These are phyloP conservation scores for Monopis laevigella DNA, from an alignment of 2,888 invertebrate species.

Conservation along the genomic window DNA sequence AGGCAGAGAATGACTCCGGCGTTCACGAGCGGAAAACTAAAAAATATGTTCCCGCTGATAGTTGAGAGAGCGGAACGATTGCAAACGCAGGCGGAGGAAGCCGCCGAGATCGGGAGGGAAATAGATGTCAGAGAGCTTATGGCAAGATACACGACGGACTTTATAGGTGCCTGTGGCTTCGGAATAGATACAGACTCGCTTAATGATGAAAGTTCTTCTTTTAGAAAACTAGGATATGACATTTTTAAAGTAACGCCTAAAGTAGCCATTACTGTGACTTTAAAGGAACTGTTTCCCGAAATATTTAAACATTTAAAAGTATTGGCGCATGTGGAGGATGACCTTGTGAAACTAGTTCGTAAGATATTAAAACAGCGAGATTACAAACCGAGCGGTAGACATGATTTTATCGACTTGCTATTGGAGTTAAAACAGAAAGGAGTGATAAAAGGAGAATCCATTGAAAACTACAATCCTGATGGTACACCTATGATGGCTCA, in stretches of 20 bases:
- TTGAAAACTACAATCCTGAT: conserved; percentile 29
- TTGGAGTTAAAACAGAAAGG: conserved; percentile 34
- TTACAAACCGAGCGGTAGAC: conserved; percentile 33
- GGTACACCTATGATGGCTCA: conserved; percentile 26
- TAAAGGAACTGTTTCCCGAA: conserved; percentile 33
- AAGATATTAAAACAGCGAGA: conserved; percentile 34
- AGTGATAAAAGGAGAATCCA: conserved; percentile 30
- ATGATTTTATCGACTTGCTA: conserved; percentile 39
- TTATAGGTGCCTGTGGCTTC: conserved; percentile 42
- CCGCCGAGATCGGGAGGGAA: conserved; percentile 23
- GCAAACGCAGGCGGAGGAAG: conserved; percentile 26
- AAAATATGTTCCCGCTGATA: conserved; percentile 44
- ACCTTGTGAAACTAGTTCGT: conserved; percentile 29
- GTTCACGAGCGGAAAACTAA: conserved; percentile 40
- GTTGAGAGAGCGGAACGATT: conserved; percentile 36
- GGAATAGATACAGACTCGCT: conserved; percentile 39
- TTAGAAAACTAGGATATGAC: conserved; percentile 25
- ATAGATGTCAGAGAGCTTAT: conserved; percentile 37
- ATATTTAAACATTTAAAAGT: conserved; percentile 28
- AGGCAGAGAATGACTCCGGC: conserved; percentile 44
- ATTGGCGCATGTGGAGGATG: conserved; percentile 31
- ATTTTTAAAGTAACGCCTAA: conserved; percentile 5
- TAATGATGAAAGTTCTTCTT: conserved; percentile 33
- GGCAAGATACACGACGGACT: conserved; percentile 43
- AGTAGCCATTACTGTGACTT: conserved; percentile 15